Evolutionary conservation across 2,113 vertebrate genomes (phyloP).

Genomic region (Salvator merianae): DNA sequence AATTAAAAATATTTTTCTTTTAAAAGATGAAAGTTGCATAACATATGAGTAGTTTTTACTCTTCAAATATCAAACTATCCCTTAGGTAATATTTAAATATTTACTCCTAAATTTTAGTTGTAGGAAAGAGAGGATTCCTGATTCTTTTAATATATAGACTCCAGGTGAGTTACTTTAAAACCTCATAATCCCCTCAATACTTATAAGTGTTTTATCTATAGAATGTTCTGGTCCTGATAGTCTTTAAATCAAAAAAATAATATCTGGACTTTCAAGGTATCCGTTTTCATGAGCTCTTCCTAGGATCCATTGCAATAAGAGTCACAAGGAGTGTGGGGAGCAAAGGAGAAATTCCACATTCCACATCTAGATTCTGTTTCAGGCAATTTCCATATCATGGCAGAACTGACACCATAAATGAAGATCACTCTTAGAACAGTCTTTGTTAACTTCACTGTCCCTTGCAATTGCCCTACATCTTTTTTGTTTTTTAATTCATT

Average conservation of each 20-base stretch:
- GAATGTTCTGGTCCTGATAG: constrained; percentile 53
- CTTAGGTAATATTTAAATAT: constrained; percentile 17
- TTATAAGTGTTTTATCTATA: constrained; percentile 57
- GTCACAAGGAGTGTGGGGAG: neutral
- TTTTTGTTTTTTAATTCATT: too few species aligned
- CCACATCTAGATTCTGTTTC: constrained; percentile 48
- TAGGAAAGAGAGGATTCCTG: constrained; percentile 48
- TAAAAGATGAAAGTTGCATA: too few species aligned
- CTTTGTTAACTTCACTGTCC: too few species aligned
- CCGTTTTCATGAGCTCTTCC: neutral
- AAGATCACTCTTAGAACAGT: too few species aligned
- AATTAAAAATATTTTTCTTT: too few species aligned
- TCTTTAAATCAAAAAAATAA: constrained; percentile 49
- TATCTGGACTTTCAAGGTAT: neutral
- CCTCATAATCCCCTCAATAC: constrained; percentile 65
- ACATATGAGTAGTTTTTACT: neutral
- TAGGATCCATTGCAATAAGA: too few species aligned
- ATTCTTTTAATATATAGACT: constrained; percentile 58
- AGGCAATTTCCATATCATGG: neutral
- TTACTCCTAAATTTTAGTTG: constrained; percentile 54
- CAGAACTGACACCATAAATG: neutral
- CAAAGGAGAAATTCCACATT: neutral
- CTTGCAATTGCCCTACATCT: neutral
- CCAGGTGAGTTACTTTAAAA: constrained; percentile 56
- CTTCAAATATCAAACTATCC: neutral